Percentiles rank a stretch among this genome's conserved stretches.
Conservation (phyloP, 2,888 invertebrate species). For the Macrosiphum euphorbiae region DNA sequence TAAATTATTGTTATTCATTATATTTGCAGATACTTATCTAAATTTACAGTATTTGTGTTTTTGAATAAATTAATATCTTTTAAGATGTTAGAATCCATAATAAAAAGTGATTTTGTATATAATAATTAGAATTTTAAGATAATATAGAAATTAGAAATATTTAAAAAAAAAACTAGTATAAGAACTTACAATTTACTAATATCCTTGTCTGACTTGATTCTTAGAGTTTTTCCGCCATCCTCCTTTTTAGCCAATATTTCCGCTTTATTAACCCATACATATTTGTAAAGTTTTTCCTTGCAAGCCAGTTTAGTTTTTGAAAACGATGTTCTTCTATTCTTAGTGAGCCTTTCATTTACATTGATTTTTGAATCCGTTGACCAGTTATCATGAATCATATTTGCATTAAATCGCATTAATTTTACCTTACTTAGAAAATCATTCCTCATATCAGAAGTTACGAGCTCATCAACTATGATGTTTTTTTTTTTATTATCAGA, state of each 20-base stretch:
- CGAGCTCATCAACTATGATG: not conserved
- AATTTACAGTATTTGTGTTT: not conserved
- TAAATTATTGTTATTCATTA: not conserved
- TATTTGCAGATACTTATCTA: not conserved
- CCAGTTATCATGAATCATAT: not conserved
- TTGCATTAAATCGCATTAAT: not conserved
- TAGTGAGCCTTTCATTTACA: slow-evolving; percentile 13
- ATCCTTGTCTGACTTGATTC: not conserved
- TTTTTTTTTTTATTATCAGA: slow-evolving; percentile 11
- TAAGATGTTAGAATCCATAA: not conserved
- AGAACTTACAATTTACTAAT: not conserved
- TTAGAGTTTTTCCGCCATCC: not conserved
- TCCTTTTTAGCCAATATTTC: not conserved
- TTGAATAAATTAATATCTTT: not conserved
- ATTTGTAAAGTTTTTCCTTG: not conserved
- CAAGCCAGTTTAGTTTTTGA: not conserved
- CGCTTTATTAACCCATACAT: not conserved
- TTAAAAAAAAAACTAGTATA: not conserved
- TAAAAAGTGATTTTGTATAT: not conserved
- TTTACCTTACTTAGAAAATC: not conserved
- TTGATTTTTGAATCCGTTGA: not conserved
- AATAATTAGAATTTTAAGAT: not conserved
- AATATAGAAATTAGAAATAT: too few species aligned
- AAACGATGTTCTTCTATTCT: not conserved
- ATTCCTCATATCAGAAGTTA: not conserved